Evolutionary conservation across 2,113 vertebrate species (phyloP).

Genomic region (Argyrosomus japonicus): DNA sequence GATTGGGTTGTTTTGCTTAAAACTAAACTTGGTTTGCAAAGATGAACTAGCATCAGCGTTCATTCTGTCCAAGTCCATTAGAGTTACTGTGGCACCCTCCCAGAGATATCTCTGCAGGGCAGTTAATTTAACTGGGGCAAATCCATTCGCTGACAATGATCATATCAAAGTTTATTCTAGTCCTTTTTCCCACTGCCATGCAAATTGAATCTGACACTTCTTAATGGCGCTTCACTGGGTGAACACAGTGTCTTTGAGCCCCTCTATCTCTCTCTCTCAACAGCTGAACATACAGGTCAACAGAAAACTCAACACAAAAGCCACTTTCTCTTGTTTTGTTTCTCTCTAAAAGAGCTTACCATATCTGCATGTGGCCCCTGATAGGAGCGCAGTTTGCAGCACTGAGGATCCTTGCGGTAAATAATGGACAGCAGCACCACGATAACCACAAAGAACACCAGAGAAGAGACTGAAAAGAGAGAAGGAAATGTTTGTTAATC

Average conservation of each 20-base stretch:
- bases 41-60: conserved; percentile 46
- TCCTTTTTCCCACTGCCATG: conserved; percentile 43
- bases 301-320: conserved; percentile 30
- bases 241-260: conserved; percentile 27
- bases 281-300: conserved; percentile 37
- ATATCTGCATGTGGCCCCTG: conserved; percentile 83
- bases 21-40: conserved; percentile 23
- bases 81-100: conserved; percentile 36
- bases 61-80: conserved; percentile 65
- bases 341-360: conserved; percentile 59
- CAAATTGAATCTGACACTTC: conserved; percentile 67
- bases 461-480: conserved; percentile 80
- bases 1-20: conserved; percentile 15
- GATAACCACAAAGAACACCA: conserved; percentile 85
- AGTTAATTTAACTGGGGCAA: conserved; percentile 53
- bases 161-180: conserved; percentile 65
- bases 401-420: conserved; percentile 84
- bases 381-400: conserved; percentile 86
- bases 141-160: conserved; percentile 63
- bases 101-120: conserved; percentile 49
- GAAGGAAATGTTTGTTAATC: conserved; percentile 28
- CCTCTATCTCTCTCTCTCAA: conserved; percentile 14
- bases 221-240: conserved; percentile 24
- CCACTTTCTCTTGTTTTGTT: conserved; percentile 4
- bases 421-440: conserved; percentile 85